Conservation (phyloP, 2,113 vertebrate species). For the Fulica atra region DNA sequence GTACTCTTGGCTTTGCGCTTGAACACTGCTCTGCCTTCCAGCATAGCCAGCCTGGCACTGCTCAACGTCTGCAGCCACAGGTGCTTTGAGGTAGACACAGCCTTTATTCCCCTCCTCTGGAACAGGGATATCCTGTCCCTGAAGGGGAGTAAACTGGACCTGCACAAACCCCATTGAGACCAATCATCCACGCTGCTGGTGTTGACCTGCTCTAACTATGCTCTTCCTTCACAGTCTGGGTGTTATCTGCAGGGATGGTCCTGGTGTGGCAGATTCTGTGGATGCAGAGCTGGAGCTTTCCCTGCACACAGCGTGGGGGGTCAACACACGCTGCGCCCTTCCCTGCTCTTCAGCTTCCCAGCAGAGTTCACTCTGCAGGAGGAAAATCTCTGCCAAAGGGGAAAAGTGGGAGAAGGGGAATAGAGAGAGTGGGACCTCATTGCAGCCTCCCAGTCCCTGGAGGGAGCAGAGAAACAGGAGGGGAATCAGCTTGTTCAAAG, state of each 20-base stretch:
- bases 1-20: neutral
- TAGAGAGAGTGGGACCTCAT: no score
- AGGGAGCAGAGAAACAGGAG: no score
- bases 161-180: neutral
- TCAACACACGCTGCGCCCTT: accelerated
- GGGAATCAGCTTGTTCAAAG: no score
- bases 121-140: neutral
- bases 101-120: neutral
- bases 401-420: neutral
- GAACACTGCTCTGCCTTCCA: no score
- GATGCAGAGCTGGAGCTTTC: neutral
- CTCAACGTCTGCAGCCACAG: neutral
- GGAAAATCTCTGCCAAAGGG: neutral
- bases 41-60: neutral
- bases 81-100: neutral
- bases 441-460: no score
- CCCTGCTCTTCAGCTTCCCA: neutral
- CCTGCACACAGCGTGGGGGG: neutral
- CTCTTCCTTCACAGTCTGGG: neutral
- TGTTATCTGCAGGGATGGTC: neutral
- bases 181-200: accelerated
- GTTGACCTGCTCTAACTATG: neutral
- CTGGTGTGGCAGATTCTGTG: neutral
- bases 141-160: neutral
- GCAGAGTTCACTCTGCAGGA: neutral